Base-by-base conservation (phyloP, 1,140 invertebrate species). In the Trachelipus rathkii region DNA sequence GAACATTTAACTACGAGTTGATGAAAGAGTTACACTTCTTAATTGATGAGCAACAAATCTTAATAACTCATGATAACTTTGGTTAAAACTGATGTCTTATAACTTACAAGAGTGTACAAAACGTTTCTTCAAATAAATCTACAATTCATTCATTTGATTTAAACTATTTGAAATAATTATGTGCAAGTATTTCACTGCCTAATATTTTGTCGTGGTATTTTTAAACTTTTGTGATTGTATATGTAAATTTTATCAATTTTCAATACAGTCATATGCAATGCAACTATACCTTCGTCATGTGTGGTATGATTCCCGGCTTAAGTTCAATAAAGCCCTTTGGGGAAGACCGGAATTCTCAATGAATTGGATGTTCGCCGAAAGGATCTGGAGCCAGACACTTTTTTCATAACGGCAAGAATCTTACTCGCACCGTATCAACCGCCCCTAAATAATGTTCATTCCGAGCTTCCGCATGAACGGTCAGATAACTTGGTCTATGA, bases 201-300 rank as follows among this genome's bases (percentile, higher is more conserved):
- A 1, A 33, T 3, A 33, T 33, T 33, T 33, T 33, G 33, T 3
- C 33, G 33, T 33, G 33, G n/a, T 33, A 33, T 33, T 33, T 33
- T 33, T 3, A 33, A 33, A 33, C 2, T 3, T 33, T 33, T 33
- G 33, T 6, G 6, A 3, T 3, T 6, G 1, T 33, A 33, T 33
- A 1, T 6, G 33, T 33, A 33, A 33, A 33, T 33, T 3, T 21
- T 76, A 23, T 72, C n/a, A n/a, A n/a, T 44, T 72, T 45, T 72
- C n/a, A 44, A 24, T 86, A 10, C 84, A 95, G 93, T 93, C 95
- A 84, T 98, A 97, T 83, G 96, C 95, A 5, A 96, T 97, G 92
- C 95, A 98, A 83, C 96, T 95, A 68, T 90, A 90, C 83, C 89
- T 90, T 80, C 84, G 89, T 0, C 89, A 90, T 82, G 83, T 84